Percentiles rank a stretch among this genome's conserved stretches.
phyloP scores from a whole-genome alignment of 2,797 vertebrate genomes.

The Anabacerthia variegaticeps region DNA sequence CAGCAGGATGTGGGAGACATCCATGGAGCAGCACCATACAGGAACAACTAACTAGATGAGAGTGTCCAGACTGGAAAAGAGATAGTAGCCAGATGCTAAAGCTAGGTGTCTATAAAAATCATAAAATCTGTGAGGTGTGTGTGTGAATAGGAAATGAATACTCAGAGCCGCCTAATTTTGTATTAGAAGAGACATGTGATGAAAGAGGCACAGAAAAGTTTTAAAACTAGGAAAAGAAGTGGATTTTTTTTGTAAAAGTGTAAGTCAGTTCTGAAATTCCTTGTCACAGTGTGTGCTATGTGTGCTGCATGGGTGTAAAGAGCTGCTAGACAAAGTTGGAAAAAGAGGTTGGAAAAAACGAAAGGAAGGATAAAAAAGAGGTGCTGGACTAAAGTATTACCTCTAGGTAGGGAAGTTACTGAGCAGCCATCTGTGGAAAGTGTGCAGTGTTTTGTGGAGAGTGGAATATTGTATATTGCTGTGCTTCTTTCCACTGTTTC shows the following conservation, averaged over 20 bases:
- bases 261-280: not conserved
- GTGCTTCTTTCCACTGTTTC: not conserved
- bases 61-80: not conserved
- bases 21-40: rapidly evolving
- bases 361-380: too few relatives aligned
- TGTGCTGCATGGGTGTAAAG: not conserved
- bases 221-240: not conserved
- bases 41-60: not conserved
- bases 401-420: not conserved
- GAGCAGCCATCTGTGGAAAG: not conserved
- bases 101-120: not conserved
- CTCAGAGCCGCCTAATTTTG: not conserved
- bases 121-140: not conserved
- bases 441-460: not conserved
- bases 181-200: not conserved
- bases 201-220: not conserved
- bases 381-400: not conserved
- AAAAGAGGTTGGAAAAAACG: not conserved
- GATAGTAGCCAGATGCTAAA: not conserved
- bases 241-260: not conserved
- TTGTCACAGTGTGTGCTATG: not conserved
- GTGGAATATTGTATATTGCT: not conserved
- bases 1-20: not conserved
- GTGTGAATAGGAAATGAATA: not conserved
- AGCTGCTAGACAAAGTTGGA: not conserved